Percentiles rank a stretch among this genome's conserved stretches.
Conservation (phyloP, 1,140 invertebrate species). For the Forficula auricularia region DNA sequence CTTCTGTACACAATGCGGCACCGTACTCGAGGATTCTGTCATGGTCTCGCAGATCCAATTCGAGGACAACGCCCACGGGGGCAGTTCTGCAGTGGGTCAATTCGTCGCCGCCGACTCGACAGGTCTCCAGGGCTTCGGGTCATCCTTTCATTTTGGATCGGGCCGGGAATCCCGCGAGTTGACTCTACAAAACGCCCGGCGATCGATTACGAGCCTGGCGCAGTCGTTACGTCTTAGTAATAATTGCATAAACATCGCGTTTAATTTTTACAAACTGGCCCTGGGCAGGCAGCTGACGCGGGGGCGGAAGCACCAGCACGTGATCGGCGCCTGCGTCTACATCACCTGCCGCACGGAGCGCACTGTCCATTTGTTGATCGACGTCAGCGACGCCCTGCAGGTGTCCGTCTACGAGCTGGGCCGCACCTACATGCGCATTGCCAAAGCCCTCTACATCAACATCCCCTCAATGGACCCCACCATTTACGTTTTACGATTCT, state of each 20-base stretch:
- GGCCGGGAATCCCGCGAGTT: conserved; percentile 78
- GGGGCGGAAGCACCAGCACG: conserved; percentile 76
- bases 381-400: conserved; percentile 91
- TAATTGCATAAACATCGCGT: conserved; percentile 80
- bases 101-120: conserved; percentile 80
- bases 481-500: conserved; percentile 84
- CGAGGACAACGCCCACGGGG: conserved; percentile 79
- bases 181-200: conserved; percentile 71
- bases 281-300: conserved; percentile 71
- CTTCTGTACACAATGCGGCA: conserved; percentile 89
- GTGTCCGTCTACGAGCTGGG: conserved; percentile 93
- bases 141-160: conserved; percentile 60
- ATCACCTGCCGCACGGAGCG: conserved; percentile 88
- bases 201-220: conserved; percentile 58
- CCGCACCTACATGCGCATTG: conserved; percentile 75
- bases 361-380: conserved; percentile 90
- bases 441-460: conserved; percentile 77
- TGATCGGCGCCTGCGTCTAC: conserved; percentile 93
- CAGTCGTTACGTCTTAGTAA: conserved; percentile 67
- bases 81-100: conserved; percentile 71
- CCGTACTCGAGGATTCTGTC: conserved; percentile 85
- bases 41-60: conserved; percentile 95
- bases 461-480: conserved; percentile 90
- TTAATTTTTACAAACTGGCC: conserved; percentile 95
- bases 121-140: conserved; percentile 28